Evolutionary conservation across 2,797 vertebrate genomes (phyloP).

Genomic region (Myripristis jacobus): DNA sequence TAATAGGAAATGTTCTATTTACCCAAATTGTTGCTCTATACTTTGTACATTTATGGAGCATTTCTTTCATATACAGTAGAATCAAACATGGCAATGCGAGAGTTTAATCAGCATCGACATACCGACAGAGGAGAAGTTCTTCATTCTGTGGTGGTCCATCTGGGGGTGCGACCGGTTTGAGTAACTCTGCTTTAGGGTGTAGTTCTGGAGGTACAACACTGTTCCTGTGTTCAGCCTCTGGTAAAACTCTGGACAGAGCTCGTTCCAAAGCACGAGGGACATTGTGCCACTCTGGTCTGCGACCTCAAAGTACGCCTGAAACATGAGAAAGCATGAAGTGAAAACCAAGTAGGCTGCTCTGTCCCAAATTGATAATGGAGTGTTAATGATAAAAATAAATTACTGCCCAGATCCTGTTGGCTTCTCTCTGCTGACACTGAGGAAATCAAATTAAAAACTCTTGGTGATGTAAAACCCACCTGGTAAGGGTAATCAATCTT

Average conservation of each 20-base stretch:
- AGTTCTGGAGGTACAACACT: conserved; percentile 90
- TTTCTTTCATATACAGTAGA: not conserved
- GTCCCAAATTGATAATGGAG: not conserved
- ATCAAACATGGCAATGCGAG: not conserved
- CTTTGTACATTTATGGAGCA: not conserved
- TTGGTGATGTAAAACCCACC: conserved; percentile 75
- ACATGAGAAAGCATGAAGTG: conserved; percentile 16
- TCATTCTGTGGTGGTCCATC: conserved; percentile 85
- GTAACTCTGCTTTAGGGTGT: conserved; percentile 88
- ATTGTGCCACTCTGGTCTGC: conserved; percentile 92
- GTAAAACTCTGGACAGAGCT: conserved; percentile 92
- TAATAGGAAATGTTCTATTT: too few relatives aligned
- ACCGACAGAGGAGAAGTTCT: conserved; percentile 88
- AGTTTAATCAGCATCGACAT: conserved; percentile 54
- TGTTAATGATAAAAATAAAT: not conserved
- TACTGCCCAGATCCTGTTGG: not conserved
- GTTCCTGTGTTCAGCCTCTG: conserved; percentile 87
- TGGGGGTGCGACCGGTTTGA: conserved; percentile 85
- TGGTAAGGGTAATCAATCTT: conserved; percentile 89
- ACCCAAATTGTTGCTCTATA: not conserved
- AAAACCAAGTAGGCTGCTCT: not conserved
- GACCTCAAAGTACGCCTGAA: conserved; percentile 93
- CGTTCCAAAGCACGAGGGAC: conserved; percentile 93
- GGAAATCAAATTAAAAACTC: not conserved
- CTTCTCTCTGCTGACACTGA: not conserved